Evolutionary conservation across 2,888 invertebrate genomes (phyloP).

Genomic region (Hirtodrosophila alboralis): DNA sequence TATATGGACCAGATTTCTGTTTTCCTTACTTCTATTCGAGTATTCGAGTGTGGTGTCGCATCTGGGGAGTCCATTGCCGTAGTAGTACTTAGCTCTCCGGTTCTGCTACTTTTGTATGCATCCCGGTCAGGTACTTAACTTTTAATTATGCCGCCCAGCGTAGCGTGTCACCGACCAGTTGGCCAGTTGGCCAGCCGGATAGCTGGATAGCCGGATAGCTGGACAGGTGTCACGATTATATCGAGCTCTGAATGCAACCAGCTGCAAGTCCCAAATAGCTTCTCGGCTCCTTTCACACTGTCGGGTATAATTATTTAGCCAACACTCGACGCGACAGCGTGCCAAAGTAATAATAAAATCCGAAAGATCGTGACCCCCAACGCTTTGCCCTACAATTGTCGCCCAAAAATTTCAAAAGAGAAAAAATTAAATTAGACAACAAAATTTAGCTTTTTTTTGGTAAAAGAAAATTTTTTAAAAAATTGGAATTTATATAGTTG

Average conservation of each 20-base stretch:
- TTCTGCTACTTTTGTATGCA: constrained; percentile 12
- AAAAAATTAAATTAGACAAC: no score
- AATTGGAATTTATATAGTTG: no score
- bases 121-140: constrained; percentile 59
- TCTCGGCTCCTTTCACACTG: not conserved
- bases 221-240: constrained; percentile 58
- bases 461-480: no score
- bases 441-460: no score
- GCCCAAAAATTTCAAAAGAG: constrained; percentile 1
- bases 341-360: constrained; percentile 31
- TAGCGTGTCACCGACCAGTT: constrained; percentile 28
- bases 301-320: constrained; percentile 41
- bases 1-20: constrained; percentile 2
- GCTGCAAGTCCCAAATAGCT: not conserved
- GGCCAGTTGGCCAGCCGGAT: no score
- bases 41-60: not conserved
- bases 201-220: constrained; percentile 37
- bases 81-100: not conserved
- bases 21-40: not conserved
- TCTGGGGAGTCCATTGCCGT: constrained; percentile 15
- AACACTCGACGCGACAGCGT: constrained; percentile 13
- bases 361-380: not conserved
- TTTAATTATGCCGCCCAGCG: constrained; percentile 60
- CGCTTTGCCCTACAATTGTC: no score
- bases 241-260: constrained; percentile 28